A percentile compares a stretch with the other conserved stretches of the same genome.
Conservation (phyloP, 2,888 invertebrate species). For the Ceratothoa steindachneri region DNA sequence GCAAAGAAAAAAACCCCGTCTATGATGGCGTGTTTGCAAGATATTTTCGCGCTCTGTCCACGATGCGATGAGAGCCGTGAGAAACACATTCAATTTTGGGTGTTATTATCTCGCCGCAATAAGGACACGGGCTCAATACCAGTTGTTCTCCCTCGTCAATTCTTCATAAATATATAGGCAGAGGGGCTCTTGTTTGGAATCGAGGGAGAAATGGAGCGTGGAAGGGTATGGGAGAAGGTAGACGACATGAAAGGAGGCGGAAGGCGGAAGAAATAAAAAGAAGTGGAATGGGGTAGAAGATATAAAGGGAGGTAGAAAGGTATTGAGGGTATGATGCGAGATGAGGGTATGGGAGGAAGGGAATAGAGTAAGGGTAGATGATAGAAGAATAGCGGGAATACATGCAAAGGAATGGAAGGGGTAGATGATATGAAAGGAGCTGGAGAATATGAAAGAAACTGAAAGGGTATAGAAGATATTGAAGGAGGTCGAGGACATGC, state of each 20-base stretch:
- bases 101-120: neutral
- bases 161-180: neutral
- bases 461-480: no score
- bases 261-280: neutral
- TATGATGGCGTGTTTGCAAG: neutral
- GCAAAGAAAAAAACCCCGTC: neutral
- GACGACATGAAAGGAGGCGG: neutral
- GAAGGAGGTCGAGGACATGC: no score
- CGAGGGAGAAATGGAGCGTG: neutral
- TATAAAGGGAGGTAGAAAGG: neutral
- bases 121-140: neutral
- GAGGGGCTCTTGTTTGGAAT: no score
- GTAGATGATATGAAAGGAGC: neutral
- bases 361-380: neutral
- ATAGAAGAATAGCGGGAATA: neutral
- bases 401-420: neutral
- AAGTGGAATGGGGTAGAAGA: neutral
- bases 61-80: neutral
- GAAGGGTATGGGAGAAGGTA: neutral
- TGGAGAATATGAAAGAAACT: no score
- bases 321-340: neutral
- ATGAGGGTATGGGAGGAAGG: neutral
- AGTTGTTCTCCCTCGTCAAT: neutral
- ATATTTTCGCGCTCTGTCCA: neutral
- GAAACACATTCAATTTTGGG: neutral